Percentiles rank a stretch among this genome's conserved stretches.
Evolutionary conservation across 1,140 invertebrate genomes (phyloP).

Genomic region (Apolygus lucorum): DNA sequence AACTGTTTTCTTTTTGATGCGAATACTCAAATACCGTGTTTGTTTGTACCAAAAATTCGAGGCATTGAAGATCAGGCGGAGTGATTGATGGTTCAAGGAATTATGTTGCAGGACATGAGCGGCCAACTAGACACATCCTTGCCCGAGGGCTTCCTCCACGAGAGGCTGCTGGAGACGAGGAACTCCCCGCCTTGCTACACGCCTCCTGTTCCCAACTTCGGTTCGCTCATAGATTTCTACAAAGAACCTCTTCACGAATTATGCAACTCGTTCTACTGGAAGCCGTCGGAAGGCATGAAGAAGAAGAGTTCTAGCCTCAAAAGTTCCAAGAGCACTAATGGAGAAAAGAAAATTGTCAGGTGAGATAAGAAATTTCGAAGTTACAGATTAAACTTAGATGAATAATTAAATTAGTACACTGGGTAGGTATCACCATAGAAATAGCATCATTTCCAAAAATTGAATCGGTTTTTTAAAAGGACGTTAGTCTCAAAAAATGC

Average conservation of each 20-base stretch:
- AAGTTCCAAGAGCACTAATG: background rate
- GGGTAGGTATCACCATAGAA: no score
- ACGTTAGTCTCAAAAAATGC: no score
- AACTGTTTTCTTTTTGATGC: no score
- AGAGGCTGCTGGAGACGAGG: constrained; percentile 8
- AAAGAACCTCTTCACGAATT: constrained; percentile 9
- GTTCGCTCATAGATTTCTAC: constrained; percentile 8
- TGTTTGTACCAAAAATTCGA: no score
- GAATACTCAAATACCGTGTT: no score
- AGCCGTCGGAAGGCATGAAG: background rate
- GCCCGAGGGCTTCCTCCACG: constrained; percentile 16
- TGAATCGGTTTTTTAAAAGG: no score
- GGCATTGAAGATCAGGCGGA: no score
- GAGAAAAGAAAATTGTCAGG: constrained; percentile 20
- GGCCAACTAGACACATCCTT: constrained; percentile 11
- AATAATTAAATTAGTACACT: no score
- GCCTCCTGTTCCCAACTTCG: background rate
- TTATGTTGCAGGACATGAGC: constrained; percentile 16
- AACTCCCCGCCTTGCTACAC: background rate
- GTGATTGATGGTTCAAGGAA: no score
- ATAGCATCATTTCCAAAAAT: no score
- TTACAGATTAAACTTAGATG: no score
- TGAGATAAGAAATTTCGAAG: no score
- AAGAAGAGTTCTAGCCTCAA: constrained; percentile 16
- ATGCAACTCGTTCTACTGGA: constrained; percentile 9